Conservation (phyloP, 2,797 vertebrate species). For the Poecilia picta region DNA sequence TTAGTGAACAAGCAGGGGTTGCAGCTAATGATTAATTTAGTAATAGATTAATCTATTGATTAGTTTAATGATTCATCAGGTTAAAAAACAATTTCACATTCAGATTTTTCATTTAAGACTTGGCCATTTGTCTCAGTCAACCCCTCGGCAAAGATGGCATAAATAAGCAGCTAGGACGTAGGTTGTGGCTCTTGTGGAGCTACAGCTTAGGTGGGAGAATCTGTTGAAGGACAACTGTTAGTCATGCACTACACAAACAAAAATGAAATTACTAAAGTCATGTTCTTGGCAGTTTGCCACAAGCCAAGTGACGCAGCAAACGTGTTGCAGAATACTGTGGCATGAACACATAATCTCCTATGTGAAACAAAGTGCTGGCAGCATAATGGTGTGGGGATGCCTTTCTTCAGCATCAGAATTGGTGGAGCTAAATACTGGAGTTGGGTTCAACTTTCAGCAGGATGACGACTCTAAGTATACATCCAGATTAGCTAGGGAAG, state of each 20-base stretch:
- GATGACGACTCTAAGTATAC: not conserved
- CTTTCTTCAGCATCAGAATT: not conserved
- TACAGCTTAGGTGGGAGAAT: too few relatives aligned
- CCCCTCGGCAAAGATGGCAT: not conserved
- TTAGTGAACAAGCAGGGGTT: too few relatives aligned
- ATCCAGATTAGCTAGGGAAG: not conserved
- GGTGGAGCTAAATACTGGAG: not conserved
- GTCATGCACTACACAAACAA: too few relatives aligned
- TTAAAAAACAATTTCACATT: too few relatives aligned
- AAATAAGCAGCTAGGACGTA: not conserved
- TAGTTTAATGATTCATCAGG: too few relatives aligned
- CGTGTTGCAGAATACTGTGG: not conserved
- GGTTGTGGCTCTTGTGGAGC: not conserved
- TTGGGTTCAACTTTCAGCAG: not conserved
- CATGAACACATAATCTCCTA: not conserved
- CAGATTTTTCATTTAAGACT: not conserved
- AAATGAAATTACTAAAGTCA: not conserved
- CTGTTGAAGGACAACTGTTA: too few relatives aligned
- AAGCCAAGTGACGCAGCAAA: not conserved
- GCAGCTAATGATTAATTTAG: too few relatives aligned
- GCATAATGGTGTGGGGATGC: not conserved
- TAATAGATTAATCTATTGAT: too few relatives aligned
- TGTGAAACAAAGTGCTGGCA: not conserved
- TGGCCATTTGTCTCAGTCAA: not conserved
- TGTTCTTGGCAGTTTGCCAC: not conserved